Base-by-base conservation (phyloP, 1,140 invertebrate genomes). In the Bombus confusus region DNA sequence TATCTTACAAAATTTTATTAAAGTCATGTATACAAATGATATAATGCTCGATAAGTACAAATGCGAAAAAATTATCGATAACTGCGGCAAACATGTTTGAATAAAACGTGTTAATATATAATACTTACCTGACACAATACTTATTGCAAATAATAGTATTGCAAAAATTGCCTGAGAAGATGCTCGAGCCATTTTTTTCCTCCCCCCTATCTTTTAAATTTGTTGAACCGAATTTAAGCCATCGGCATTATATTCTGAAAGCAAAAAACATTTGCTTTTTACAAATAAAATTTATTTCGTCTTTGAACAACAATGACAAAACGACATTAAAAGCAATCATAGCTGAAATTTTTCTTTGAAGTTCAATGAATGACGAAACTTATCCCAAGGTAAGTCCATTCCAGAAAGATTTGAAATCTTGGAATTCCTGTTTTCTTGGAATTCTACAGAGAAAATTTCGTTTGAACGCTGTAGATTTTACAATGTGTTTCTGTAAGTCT, bases 111-210 rank as follows among this genome's bases (percentile, higher is more conserved):
- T 69, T 78, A 39, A 39, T 78, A 5, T 59, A 41, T 78, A 39
- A 47, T 31, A 77, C 89, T 64, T 84, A 91, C 87, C 82, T 71
- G 85, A 43, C 34, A 74, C 80, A 28, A 85, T 78, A 39, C 31
- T 86, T 80, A 82, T 68, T 81, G 74, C 66, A 84, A 92, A 72
- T 79, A 93, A 88, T 71, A 91, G 75, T 90, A 89, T 87, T 68
- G 87, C 71, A 68, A 88, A 41, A 75, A 88, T 83, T 77, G 91
- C 62, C 71, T 89, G 88, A 86, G 75, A 88, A 90, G 74, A 86
- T 71, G 39, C 34, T 80, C 25, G 71, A 37, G 62, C 77, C 89
- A 90, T 90, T 84, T 89, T 76, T 66, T 73, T 76, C 77, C 39
- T 62, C 71, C 75, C 59, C 52, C 86, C 80, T 73, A 34, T 73